Evolutionary conservation across 2,797 vertebrate genomes (phyloP).

Genomic region (Oryzias sinensis): DNA sequence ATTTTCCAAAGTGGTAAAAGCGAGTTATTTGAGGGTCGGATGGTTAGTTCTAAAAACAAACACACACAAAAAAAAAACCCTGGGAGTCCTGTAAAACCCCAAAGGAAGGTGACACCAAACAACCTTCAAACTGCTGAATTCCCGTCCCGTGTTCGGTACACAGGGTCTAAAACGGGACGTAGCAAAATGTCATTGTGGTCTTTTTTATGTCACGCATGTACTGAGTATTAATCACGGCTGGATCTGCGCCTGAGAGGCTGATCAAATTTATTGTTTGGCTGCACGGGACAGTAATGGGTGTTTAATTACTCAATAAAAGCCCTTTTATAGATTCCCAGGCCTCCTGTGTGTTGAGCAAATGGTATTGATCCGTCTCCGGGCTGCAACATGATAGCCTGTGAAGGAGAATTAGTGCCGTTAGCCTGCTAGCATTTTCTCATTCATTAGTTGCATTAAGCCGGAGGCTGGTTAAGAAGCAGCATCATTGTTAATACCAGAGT

Average conservation of each 20-base stretch:
- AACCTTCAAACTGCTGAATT: conserved; percentile 40
- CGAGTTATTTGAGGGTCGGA: too few species aligned
- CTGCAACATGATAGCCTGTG: conserved; percentile 93
- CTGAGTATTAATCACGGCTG: conserved; percentile 90
- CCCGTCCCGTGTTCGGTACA: conserved; percentile 9
- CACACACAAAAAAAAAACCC: background rate
- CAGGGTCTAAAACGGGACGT: conserved; percentile 44
- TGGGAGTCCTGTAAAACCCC: conserved; percentile 6
- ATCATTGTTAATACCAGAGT: conserved; percentile 47
- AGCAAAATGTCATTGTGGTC: conserved; percentile 85
- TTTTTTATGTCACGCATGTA: conserved; percentile 72
- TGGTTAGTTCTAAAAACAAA: too few species aligned
- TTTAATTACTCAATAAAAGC: conserved; percentile 99
- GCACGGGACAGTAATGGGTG: conserved; percentile 97
- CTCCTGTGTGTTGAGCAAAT: conserved; percentile 92
- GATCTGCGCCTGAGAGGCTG: conserved; percentile 89
- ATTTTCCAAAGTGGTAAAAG: too few species aligned
- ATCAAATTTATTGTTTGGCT: conserved; percentile 96
- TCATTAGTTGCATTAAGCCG: conserved; percentile 74
- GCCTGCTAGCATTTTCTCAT: conserved; percentile 77
- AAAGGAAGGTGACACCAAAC: background rate
- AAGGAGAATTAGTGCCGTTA: conserved; percentile 91
- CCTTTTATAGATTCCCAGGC: conserved; percentile 94
- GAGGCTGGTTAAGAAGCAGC: conserved; percentile 62
- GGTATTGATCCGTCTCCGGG: conserved; percentile 93